These are phyloP conservation scores for Alexandromys fortis DNA, from an alignment of 2,113 vertebrate species.

Conservation along the genomic window DNA sequence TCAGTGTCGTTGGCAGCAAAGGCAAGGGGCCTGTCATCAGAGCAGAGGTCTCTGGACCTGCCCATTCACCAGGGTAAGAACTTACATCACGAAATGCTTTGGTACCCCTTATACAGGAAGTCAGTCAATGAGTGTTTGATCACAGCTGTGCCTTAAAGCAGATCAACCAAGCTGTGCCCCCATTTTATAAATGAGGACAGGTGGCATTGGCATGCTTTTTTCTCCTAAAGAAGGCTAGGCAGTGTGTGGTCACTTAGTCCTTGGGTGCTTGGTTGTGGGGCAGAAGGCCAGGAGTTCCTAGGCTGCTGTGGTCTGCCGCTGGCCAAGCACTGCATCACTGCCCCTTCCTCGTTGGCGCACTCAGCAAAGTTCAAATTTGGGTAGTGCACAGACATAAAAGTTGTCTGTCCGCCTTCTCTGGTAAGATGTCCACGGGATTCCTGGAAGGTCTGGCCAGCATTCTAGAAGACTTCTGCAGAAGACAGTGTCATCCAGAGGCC, in stretches of 20 bases:
- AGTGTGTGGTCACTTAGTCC: background rate
- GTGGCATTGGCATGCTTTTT: background rate
- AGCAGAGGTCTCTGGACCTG: background rate
- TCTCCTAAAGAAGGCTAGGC: background rate
- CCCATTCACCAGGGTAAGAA: background rate
- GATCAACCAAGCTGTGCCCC: background rate
- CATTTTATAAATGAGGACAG: background rate
- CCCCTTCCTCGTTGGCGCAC: background rate
- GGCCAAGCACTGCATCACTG: background rate
- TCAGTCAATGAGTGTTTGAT: fast-evolving
- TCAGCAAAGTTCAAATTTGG: background rate
- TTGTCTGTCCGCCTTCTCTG: background rate
- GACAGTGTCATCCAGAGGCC: background rate
- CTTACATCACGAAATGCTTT: background rate
- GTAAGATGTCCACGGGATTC: background rate
- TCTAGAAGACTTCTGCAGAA: background rate
- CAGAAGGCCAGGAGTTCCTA: background rate
- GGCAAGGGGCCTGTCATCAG: background rate
- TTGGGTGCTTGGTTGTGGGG: background rate
- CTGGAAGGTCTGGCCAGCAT: background rate
- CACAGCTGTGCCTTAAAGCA: background rate
- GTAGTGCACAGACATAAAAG: background rate
- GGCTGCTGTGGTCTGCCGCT: background rate
- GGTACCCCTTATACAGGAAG: fast-evolving
- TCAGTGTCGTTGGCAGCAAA: background rate